phyloP scores from a whole-genome alignment of 2,888 invertebrate species.

The Smittia aterrima region DNA sequence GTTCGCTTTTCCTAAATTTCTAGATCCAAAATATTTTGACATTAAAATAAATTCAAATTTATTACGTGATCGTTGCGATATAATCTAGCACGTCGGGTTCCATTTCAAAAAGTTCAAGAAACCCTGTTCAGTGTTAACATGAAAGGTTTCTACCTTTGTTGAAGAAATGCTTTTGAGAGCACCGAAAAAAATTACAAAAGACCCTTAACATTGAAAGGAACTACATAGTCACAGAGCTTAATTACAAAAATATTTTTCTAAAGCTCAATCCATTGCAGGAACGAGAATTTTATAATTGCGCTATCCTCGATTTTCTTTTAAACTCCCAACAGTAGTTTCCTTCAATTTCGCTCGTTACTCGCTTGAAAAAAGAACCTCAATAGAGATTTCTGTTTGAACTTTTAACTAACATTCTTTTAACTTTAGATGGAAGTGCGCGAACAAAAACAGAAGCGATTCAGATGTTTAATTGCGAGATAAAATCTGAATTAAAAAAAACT shows the following conservation, averaged over 20 bases:
- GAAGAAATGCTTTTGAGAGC: too few species aligned
- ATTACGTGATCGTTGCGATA: too few species aligned
- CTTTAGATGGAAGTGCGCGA: not conserved
- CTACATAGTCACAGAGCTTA: too few species aligned
- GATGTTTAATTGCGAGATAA: slow-evolving; percentile 17
- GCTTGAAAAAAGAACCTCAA: not conserved
- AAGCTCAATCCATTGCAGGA: not conserved
- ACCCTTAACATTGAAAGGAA: too few species aligned
- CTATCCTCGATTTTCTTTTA: not conserved
- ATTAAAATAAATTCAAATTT: too few species aligned
- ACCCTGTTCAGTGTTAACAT: too few species aligned
- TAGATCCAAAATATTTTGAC: too few species aligned
- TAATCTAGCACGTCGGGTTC: too few species aligned
- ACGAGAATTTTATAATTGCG: not conserved
- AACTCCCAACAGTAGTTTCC: not conserved
- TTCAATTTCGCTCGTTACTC: not conserved
- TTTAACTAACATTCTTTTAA: not conserved
- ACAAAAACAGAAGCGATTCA: not conserved
- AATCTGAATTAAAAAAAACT: not conserved
- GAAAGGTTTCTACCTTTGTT: too few species aligned
- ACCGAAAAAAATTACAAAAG: too few species aligned
- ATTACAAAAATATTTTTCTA: not conserved
- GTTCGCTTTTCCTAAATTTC: too few species aligned
- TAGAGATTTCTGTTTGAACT: not conserved
- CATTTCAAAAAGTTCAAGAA: too few species aligned